These are phyloP conservation scores for Vannuccia rotundouncinata DNA, from an alignment of 2,888 invertebrate species.

Conservation along the genomic window DNA sequence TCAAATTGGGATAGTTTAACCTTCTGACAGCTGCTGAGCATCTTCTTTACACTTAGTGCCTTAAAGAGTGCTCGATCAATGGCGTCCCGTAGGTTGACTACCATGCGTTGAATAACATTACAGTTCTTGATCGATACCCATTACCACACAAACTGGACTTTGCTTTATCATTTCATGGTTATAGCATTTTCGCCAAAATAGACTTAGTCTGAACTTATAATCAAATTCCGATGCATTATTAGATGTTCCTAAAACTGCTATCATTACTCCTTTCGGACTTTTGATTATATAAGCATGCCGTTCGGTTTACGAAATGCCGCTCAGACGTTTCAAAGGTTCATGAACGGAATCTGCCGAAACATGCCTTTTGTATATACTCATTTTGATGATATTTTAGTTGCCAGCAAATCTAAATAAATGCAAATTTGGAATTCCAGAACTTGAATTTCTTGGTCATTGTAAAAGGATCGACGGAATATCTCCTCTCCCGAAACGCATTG, in stretches of 20 bases:
- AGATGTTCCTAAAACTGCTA: constrained; percentile 33
- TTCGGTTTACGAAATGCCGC: constrained; percentile 31
- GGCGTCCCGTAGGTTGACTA: constrained; percentile 13
- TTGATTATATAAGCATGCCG: constrained; percentile 34
- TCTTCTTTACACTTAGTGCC: neutral
- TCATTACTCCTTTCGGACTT: constrained; percentile 33
- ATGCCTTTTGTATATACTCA: neutral
- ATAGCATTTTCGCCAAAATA: constrained; percentile 35
- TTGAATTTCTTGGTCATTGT: neutral
- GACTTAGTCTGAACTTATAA: constrained; percentile 29
- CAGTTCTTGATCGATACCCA: constrained; percentile 32
- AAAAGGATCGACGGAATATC: neutral
- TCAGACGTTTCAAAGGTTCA: constrained; percentile 33
- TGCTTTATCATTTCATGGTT: constrained; percentile 31
- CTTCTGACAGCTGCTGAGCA: neutral
- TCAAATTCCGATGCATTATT: constrained; percentile 17
- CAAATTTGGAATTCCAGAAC: constrained; percentile 11
- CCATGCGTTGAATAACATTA: constrained; percentile 27
- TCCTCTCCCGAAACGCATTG: neutral
- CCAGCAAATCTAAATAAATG: constrained; percentile 41
- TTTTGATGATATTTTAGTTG: constrained; percentile 28
- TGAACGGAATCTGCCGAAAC: constrained; percentile 5
- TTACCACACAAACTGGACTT: constrained; percentile 31
- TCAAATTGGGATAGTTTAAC: neutral
- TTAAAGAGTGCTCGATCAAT: neutral